Evolutionary conservation across 2,797 vertebrate species (phyloP), one percentile per base, ranked within the genome.

Genomic region (Novumbra hubbsi): DNA sequence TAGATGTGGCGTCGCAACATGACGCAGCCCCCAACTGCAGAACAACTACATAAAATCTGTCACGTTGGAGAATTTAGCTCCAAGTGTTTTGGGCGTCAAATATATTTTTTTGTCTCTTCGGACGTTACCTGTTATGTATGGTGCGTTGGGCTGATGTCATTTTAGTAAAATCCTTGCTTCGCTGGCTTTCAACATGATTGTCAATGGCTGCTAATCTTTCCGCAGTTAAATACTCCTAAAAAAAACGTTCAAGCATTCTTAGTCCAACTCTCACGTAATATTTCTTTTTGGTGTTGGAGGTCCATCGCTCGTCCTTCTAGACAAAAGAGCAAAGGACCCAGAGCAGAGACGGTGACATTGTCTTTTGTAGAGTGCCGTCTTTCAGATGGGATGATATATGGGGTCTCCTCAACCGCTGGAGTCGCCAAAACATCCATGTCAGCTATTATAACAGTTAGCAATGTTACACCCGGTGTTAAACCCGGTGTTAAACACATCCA

Each of bases 201-300:
- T 62, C 76, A 72, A 71, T 34, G 15, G 11, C 77, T 67, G 63
- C 80, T 78, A 74, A 81, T 80, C 76, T 73, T 80, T 68, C 74
- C 48, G 66, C 34, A 16, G 12, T 65, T 62, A 49, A 73, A 70
- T 50, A 45, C 41, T 45, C 41, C n/a, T n/a, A n/a, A n/a, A 45
- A 45, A 12, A 45, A 80, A 70, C 74, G 82, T 63, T 27, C 41
- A 28, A 79, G 68, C 70, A 68, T 24, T 65, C 78, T 74, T 74
- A 70, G 75, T 79, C 69, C 16, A 68, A 2, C 68, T 5, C 15
- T 19, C 63, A 64, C 28, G n/a, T 21, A 38, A 66, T 32, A 15
- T 71, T 76, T 83, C n/a, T n/a, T n/a, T n/a, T n/a, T 45, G 41
- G 41, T 14, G 41, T 45, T 45, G 11, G 12, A 45, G 14, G 12